Percentiles rank a stretch among this genome's conserved stretches.
phyloP scores from a whole-genome alignment of 2,888 invertebrate species.

The Drosophila falleni region DNA sequence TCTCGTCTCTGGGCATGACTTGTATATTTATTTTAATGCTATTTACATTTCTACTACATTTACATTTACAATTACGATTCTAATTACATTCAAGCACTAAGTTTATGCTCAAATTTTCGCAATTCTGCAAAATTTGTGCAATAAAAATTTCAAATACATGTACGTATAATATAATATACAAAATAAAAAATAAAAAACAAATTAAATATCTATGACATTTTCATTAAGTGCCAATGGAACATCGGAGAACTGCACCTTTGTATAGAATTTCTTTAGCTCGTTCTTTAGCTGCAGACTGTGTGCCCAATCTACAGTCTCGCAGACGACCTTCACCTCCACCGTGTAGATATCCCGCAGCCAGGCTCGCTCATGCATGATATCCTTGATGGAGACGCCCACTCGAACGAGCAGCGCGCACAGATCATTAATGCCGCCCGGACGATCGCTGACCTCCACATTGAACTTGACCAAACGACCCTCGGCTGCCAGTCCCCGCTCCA shows the following conservation, averaged over 20 bases:
- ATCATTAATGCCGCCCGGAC: constrained; percentile 94
- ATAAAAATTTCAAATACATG: constrained; percentile 50
- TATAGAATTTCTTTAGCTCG: constrained; percentile 87
- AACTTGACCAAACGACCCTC: constrained; percentile 92
- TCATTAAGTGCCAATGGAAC: constrained; percentile 83
- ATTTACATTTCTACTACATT: constrained; percentile 68
- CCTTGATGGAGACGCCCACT: constrained; percentile 95
- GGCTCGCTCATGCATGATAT: constrained; percentile 97
- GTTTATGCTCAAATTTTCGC: constrained; percentile 61
- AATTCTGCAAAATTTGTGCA: constrained; percentile 49
- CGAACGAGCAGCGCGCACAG: constrained; percentile 91
- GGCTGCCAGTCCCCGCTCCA: constrained; percentile 95
- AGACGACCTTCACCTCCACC: constrained; percentile 93
- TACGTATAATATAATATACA: constrained; percentile 34
- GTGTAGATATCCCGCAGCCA: constrained; percentile 97
- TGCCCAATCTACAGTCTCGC: constrained; percentile 93
- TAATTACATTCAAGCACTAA: constrained; percentile 52
- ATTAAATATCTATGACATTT: constrained; percentile 4
- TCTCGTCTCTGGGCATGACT: constrained; percentile 24
- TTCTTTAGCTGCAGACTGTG: constrained; percentile 89
- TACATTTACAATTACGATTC: constrained; percentile 42
- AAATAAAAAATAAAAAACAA: neutral
- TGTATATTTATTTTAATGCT: constrained; percentile 74
- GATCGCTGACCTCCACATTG: constrained; percentile 92
- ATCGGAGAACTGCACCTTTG: constrained; percentile 86